Evolutionary conservation across 2,113 vertebrate species (phyloP).

Genomic region (Pungitius pungitius): DNA sequence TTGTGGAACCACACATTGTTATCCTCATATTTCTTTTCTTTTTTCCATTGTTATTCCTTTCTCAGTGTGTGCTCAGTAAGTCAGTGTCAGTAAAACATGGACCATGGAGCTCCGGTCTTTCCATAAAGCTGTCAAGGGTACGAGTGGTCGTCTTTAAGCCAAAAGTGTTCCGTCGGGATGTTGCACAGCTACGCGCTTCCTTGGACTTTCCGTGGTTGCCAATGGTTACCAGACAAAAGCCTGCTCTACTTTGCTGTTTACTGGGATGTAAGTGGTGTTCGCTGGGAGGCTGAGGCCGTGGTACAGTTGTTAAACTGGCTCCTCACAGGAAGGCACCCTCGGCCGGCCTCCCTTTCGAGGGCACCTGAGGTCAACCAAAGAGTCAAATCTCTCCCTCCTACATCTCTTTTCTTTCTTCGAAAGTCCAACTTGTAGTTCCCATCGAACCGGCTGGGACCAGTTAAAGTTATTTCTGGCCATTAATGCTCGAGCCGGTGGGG

Average conservation of each 20-base stretch:
- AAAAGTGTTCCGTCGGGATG: constrained; percentile 41
- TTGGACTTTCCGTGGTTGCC: not conserved
- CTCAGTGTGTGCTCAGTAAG: not conserved
- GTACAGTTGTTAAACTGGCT: constrained; percentile 29
- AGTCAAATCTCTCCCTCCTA: constrained; percentile 19
- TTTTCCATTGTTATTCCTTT: not conserved
- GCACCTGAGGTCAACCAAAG: constrained; percentile 50
- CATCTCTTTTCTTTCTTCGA: constrained; percentile 25
- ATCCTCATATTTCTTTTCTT: not conserved
- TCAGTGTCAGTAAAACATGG: constrained; percentile 4
- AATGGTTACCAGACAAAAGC: not conserved
- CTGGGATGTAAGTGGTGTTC: constrained; percentile 23
- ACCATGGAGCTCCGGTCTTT: constrained; percentile 3
- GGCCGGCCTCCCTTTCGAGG: constrained; percentile 29
- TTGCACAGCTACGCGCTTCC: constrained; percentile 9
- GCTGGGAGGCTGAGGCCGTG: constrained; percentile 9
- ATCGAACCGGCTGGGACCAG: constrained; percentile 39
- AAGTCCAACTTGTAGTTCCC: constrained; percentile 40
- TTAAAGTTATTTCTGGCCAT: constrained; percentile 50
- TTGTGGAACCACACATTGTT: not conserved
- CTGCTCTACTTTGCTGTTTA: constrained; percentile 17
- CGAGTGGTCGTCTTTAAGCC: constrained; percentile 25
- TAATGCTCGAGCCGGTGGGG: constrained; percentile 23
- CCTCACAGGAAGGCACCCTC: constrained; percentile 37
- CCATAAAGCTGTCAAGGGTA: constrained; percentile 20